phyloP scores from a whole-genome alignment of 2,113 vertebrate genomes.

The Hipposideros armiger region DNA sequence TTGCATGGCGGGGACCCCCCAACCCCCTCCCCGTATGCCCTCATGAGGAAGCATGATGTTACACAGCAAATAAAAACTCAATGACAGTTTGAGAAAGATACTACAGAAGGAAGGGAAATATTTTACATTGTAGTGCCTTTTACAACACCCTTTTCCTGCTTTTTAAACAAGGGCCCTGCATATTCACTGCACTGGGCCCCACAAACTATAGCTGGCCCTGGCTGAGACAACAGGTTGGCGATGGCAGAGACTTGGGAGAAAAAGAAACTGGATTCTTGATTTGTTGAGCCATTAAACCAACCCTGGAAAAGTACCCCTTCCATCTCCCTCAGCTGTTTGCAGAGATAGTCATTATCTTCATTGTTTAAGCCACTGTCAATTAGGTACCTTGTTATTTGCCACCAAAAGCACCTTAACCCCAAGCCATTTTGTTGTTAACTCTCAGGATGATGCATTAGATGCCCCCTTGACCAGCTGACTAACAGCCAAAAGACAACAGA shows the following conservation, averaged over 20 bases:
- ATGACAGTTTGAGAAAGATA: neutral
- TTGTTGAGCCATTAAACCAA: neutral
- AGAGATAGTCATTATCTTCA: neutral
- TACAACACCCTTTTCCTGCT: neutral
- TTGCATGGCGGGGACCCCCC: neutral
- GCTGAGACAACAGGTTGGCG: neutral
- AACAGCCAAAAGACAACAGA: too few relatives aligned
- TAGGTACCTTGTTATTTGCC: neutral
- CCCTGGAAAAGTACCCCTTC: neutral
- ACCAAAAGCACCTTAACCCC: neutral
- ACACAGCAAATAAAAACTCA: neutral
- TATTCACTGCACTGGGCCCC: neutral
- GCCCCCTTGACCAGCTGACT: fast-evolving
- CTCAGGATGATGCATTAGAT: too few relatives aligned
- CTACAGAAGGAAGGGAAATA: neutral
- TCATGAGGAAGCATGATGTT: neutral
- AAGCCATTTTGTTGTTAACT: neutral
- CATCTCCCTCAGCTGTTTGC: neutral
- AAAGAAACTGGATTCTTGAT: too few relatives aligned
- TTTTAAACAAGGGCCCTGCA: neutral
- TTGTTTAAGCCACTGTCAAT: neutral
- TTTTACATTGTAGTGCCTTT: neutral
- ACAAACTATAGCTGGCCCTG: neutral
- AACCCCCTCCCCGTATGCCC: too few relatives aligned
- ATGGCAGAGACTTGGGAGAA: neutral